A percentile compares a stretch with the other conserved stretches of the same genome.
Evolutionary conservation across 1,140 invertebrate species (phyloP).

Genomic region (Eubasilissa regina): DNA sequence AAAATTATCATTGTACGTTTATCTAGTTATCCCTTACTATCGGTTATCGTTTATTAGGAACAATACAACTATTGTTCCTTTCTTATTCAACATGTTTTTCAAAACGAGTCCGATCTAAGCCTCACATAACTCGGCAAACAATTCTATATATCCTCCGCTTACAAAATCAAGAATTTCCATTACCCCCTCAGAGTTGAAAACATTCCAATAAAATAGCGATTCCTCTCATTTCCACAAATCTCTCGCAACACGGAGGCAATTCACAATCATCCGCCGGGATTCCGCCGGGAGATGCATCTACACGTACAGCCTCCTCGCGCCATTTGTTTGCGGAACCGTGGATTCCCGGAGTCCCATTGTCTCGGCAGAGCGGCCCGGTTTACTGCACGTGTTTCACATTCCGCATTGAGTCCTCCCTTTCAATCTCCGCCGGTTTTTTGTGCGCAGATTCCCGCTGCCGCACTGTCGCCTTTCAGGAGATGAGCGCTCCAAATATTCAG

Average conservation of each 20-base stretch:
- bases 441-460: not conserved
- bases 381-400: conserved; percentile 6
- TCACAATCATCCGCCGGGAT: conserved; percentile 15
- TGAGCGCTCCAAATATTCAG: conserved; percentile 30
- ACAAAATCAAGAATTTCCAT: too few relatives aligned
- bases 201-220: conserved; percentile 8
- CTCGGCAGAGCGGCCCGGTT: conserved; percentile 9
- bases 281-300: not conserved
- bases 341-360: not conserved
- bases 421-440: not conserved
- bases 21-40: too few relatives aligned
- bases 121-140: too few relatives aligned
- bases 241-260: not conserved
- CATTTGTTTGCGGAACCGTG: conserved; percentile 8
- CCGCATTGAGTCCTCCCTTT: conserved; percentile 8
- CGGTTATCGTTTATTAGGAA: too few relatives aligned
- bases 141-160: too few relatives aligned
- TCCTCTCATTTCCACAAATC: not conserved
- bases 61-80: too few relatives aligned
- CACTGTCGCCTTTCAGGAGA: not conserved
- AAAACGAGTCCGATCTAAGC: not conserved
- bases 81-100: too few relatives aligned
- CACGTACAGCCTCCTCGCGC: not conserved
- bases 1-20: too few relatives aligned
- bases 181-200: not conserved